Evolutionary conservation across 2,797 vertebrate genomes (phyloP), one percentile per base, ranked within the genome.

Genomic region (Channa striata): DNA sequence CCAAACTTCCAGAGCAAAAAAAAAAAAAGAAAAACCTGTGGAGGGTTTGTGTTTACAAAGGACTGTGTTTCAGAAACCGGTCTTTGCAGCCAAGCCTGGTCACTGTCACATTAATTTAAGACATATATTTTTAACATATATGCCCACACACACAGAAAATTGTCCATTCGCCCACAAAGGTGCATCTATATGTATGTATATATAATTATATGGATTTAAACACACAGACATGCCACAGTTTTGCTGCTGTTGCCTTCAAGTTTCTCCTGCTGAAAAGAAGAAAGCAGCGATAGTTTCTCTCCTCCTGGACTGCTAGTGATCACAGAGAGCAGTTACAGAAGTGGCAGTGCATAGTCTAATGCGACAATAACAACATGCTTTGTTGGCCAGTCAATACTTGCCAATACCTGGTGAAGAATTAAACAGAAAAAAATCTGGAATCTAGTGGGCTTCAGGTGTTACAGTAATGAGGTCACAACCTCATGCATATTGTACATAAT

Each of bases 71-170:
- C 73, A 74, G 67, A 79, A 87, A 72, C 60, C 63, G 11, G 40
- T 82, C 81, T 92, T 88, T 91, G 82, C 79, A 78, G 82, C 63
- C 1, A 70, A 88, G 68, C 59, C 56, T 69, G 58, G 65, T 80
- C 6, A 59, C 86, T 86, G 86, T 88, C 90, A 87, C n/a, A 40
- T 83, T 43, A 50, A 85, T 86, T 91, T 89, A n/a, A n/a, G n/a
- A n/a, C n/a, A n/a, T n/a, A n/a, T n/a, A n/a, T n/a, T n/a, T n/a
- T n/a, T n/a, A 86, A 80, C 68, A 64, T 87, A 39, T 6, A 12
- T 80, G 66, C 83, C 83, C 85, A 85, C 87, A 81, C 72, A 72
- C 21, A 16, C 19, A 20, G 64, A 71, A 85, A 82, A 81, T 72
- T 39, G 72, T 72, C 69, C 72, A 62, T 74, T 62, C 83, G 12